Percentiles rank a stretch among this genome's conserved stretches.
Evolutionary conservation across 2,888 invertebrate species (phyloP).

Genomic region (Acrobasis repandana): DNA sequence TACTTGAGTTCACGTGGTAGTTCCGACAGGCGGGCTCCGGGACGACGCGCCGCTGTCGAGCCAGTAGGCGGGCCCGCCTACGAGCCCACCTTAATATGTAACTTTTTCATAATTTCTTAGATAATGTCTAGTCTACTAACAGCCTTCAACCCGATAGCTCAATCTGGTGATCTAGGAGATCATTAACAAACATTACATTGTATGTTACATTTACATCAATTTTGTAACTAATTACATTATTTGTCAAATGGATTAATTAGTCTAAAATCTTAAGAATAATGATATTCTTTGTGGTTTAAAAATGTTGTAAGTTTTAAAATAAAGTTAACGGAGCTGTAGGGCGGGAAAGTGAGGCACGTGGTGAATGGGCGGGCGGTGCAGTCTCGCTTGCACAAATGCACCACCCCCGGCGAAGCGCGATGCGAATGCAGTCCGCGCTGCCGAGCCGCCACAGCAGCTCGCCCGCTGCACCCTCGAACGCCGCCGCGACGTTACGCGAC

Average conservation of each 20-base stretch:
- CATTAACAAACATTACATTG: constrained; percentile 4
- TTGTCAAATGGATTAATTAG: not conserved
- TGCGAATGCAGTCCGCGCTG: constrained; percentile 72
- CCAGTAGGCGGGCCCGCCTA: constrained; percentile 56
- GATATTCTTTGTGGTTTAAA: not conserved
- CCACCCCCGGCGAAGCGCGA: constrained; percentile 69
- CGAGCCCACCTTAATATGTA: constrained; percentile 38
- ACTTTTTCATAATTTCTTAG: constrained; percentile 38
- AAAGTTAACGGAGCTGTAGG: constrained; percentile 65
- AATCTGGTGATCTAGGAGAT: not conserved
- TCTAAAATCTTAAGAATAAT: not conserved
- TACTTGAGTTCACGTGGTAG: constrained; percentile 44
- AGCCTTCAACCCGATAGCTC: constrained; percentile 14
- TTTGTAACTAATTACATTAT: constrained; percentile 6
- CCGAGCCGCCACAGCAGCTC: constrained; percentile 65
- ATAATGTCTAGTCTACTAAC: constrained; percentile 31
- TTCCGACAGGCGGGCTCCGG: constrained; percentile 63
- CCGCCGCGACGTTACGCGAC: constrained; percentile 67
- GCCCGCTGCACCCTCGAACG: constrained; percentile 56
- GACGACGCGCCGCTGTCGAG: constrained; percentile 50
- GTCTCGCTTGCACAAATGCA: constrained; percentile 81
- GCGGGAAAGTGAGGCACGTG: constrained; percentile 81
- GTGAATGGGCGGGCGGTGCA: constrained; percentile 77
- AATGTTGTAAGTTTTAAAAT: constrained; percentile 52
- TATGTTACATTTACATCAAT: constrained; percentile 7